Percentiles rank a stretch among this genome's conserved stretches.
Conservation (phyloP, 2,888 invertebrate genomes). For the Timema podura region DNA sequence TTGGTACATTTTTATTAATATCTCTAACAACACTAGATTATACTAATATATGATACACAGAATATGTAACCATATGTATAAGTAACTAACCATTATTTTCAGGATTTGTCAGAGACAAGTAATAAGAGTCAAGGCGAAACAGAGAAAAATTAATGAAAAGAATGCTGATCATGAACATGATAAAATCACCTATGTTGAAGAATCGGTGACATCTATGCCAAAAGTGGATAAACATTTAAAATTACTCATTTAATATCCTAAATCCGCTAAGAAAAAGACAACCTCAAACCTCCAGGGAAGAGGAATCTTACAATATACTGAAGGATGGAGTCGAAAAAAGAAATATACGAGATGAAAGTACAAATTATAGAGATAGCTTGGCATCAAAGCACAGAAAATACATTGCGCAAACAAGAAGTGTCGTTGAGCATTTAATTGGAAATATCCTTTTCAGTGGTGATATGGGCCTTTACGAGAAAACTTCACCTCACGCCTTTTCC, state of each 20-base stretch:
- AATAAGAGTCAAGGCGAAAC: too few relatives aligned
- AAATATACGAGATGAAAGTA: background rate
- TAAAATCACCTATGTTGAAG: too few relatives aligned
- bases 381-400: background rate
- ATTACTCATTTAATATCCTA: background rate
- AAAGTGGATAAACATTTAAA: background rate
- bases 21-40: too few relatives aligned
- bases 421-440: constrained; percentile 9
- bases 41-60: too few relatives aligned
- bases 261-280: background rate
- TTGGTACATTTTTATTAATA: too few relatives aligned
- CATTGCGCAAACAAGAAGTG: background rate
- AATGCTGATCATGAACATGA: too few relatives aligned
- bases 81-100: too few relatives aligned
- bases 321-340: background rate
- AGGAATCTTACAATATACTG: background rate
- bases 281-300: background rate
- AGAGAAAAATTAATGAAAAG: too few relatives aligned
- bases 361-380: background rate
- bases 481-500: background rate
- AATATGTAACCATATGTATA: too few relatives aligned
- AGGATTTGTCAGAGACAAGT: too few relatives aligned
- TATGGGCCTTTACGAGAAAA: background rate
- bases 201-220: background rate
- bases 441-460: background rate